Evolutionary conservation across 2,797 vertebrate genomes (phyloP).

Genomic region (Epinephelus malabaricus): DNA sequence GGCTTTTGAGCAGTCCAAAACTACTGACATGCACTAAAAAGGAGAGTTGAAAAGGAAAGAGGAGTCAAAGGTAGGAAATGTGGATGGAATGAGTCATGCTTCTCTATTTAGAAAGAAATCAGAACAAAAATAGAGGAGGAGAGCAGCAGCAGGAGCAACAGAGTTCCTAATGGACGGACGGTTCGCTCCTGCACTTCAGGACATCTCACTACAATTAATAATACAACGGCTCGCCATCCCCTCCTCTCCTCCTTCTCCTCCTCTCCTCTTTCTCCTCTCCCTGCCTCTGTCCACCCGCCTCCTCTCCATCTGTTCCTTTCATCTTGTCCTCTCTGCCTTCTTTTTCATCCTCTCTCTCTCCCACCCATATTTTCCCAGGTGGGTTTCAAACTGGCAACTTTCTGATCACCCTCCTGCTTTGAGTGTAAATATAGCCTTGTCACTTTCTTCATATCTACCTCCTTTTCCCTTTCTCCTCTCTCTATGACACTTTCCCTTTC

Average conservation of each 20-base stretch:
- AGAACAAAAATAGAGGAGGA: slow-evolving; percentile 56
- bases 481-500: not conserved
- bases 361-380: slow-evolving; percentile 36
- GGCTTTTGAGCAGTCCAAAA: not conserved
- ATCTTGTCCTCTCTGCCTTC: slow-evolving; percentile 30
- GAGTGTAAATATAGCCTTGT: slow-evolving; percentile 27
- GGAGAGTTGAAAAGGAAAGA: slow-evolving; percentile 6
- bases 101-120: slow-evolving; percentile 64
- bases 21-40: not conserved
- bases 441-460: not conserved
- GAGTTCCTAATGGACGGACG: slow-evolving; percentile 67
- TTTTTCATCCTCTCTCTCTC: slow-evolving; percentile 34
- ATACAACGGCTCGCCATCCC: slow-evolving; percentile 63
- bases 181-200: slow-evolving; percentile 67
- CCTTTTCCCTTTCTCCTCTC: not conserved
- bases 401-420: slow-evolving; percentile 37
- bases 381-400: slow-evolving; percentile 53
- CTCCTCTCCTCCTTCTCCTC: slow-evolving; percentile 37
- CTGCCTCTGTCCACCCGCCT: slow-evolving; percentile 44
- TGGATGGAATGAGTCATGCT: slow-evolving; percentile 63
- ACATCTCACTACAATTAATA: slow-evolving; percentile 75
- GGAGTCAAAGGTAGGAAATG: slow-evolving; percentile 22
- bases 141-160: slow-evolving; percentile 44
- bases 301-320: slow-evolving; percentile 67
- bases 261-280: slow-evolving; percentile 22